These are phyloP conservation scores for Hafferia zeledoni DNA, from an alignment of 2,797 vertebrate genomes.

Conservation along the genomic window DNA sequence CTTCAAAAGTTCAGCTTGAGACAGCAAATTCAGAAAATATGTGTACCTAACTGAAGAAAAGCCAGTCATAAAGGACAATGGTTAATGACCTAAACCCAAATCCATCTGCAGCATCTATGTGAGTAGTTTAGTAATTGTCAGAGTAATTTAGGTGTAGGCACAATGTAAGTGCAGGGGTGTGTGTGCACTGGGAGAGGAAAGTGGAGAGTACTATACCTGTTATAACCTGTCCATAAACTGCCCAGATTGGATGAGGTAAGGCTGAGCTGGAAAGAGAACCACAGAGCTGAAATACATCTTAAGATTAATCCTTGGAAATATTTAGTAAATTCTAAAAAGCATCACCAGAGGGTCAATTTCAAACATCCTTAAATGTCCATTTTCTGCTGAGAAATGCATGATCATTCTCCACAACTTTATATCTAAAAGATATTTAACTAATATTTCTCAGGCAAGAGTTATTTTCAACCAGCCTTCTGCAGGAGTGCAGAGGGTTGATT, in stretches of 20 bases:
- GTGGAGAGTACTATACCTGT: background rate
- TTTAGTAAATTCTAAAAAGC: background rate
- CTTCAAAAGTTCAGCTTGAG: background rate
- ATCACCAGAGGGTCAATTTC: background rate
- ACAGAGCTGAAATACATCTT: background rate
- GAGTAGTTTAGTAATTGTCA: background rate
- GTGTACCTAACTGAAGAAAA: background rate
- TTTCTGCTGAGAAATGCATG: background rate
- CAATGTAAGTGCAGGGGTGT: background rate
- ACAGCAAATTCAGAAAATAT: background rate
- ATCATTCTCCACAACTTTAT: background rate
- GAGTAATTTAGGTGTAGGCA: background rate
- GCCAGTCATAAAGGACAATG: background rate
- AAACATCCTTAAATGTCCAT: background rate
- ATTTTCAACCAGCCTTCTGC: background rate
- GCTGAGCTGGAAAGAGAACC: background rate
- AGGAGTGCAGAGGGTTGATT: background rate
- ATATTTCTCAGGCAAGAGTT: background rate
- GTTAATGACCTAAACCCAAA: background rate
- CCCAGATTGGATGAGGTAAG: background rate
- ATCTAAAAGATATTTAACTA: background rate
- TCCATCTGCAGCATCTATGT: background rate
- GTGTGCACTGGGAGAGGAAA: background rate
- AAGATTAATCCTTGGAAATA: background rate
- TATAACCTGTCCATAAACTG: background rate